Base-by-base conservation (phyloP, 2,797 vertebrate species). In the Limnodromus scolopaceus region DNA sequence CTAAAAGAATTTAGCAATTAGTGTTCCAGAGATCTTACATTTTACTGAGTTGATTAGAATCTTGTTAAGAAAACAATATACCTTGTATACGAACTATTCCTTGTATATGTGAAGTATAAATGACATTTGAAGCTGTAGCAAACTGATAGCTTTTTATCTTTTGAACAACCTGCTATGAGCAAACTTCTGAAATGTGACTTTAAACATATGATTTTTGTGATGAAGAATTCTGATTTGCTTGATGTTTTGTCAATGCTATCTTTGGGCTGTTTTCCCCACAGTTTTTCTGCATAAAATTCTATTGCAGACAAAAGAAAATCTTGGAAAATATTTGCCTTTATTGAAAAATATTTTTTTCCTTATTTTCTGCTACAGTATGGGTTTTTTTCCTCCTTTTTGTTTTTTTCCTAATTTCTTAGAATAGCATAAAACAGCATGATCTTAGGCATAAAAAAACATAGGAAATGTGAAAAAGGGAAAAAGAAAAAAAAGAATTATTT, bases 1-100 rank as follows among this genome's bases (percentile, higher is more conserved):
- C 71, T 71, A 58, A 93, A 57, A 53, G 63, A 90, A 87, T 66
- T 48, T 23, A 90, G 58, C 48, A 91, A 83, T 92, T 94, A 71
- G 41, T 75, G 55, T 36, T 81, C 65, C 57, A 51, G 46, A 32
- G 38, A 4, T 57, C 51, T 75, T 65, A 55, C 12, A 81, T 85
- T 93, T 85, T 84, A 79, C 68, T 64, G 57, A 93, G 11, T 24
- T 53, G 39, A 49, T 57, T 76, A 82, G 51, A 80, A 64, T 90
- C 54, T 92, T 88, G 28, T 86, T 92, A 91, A 92, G 43, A 87
- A 43, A 60, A 61, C 38, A 43, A 75, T 86, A 72, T 77, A 49
- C 19, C 68, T 36, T 18, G 1, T 60, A 84, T 79, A 77, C 76
- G 53, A 85, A 81, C 49, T 85, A 20, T 41, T 72, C 54, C 72